Conservation (phyloP, 2,888 invertebrate genomes). For the Microplitis manilae region DNA sequence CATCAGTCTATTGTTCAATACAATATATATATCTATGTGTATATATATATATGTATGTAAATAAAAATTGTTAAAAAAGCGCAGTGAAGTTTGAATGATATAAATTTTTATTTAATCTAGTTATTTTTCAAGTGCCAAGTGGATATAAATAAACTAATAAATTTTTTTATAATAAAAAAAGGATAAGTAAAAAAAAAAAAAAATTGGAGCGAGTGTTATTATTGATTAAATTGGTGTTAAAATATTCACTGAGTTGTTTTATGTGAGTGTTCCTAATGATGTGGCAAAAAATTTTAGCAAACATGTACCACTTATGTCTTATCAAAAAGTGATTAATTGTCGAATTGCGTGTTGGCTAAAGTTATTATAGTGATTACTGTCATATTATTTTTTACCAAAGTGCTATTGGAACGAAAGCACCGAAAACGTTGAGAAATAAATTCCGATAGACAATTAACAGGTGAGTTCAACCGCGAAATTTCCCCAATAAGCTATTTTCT, state of each 20-base stretch:
- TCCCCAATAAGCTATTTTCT: background rate
- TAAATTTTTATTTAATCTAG: background rate
- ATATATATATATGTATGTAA: background rate
- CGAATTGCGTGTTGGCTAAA: constrained; percentile 48
- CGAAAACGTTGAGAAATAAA: constrained; percentile 7
- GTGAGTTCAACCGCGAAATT: background rate
- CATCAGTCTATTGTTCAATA: background rate
- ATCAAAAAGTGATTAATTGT: constrained; percentile 48
- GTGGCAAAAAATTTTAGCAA: constrained; percentile 26
- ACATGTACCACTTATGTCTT: constrained; percentile 39
- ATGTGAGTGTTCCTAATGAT: constrained; percentile 30
- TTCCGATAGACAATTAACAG: constrained; percentile 3
- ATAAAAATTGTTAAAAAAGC: background rate
- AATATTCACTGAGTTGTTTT: constrained; percentile 1
- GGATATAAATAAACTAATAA: background rate
- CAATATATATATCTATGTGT: background rate
- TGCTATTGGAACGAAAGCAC: constrained; percentile 38
- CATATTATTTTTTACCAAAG: constrained; percentile 32
- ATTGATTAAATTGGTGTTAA: background rate
- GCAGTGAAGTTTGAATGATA: background rate
- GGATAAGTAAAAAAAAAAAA: background rate
- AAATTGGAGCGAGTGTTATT: background rate
- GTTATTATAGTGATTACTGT: constrained; percentile 44
- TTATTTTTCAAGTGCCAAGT: background rate
- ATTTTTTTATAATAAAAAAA: background rate